Conservation (phyloP, 92 coral and sea anemone species). For the Heliopora coerulea region DNA sequence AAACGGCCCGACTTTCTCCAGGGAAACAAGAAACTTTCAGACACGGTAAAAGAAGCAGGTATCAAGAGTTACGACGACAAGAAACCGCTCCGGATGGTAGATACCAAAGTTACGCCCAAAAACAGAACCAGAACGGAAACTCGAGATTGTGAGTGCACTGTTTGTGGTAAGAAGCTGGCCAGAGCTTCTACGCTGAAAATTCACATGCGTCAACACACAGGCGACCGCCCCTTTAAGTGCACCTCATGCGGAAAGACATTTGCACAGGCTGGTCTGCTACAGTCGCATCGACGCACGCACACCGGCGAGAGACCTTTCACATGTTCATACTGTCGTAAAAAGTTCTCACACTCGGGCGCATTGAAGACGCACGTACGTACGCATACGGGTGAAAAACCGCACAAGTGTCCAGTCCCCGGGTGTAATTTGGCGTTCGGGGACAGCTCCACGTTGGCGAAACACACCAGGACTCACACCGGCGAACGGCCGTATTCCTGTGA, state of each 20-base stretch:
- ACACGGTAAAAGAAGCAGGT: too few relatives aligned
- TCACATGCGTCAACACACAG: slow-evolving; percentile 30
- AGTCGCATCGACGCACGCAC: slow-evolving; percentile 23
- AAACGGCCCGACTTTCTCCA: too few relatives aligned
- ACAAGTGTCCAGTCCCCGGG: slow-evolving; percentile 4
- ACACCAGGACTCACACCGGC: slow-evolving; percentile 21
- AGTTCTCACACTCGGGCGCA: slow-evolving; percentile 23
- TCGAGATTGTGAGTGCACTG: too few relatives aligned
- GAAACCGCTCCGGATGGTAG: too few relatives aligned
- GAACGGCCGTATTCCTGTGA: slow-evolving; percentile 25
- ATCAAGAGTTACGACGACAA: too few relatives aligned
- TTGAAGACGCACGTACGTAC: slow-evolving; percentile 30
- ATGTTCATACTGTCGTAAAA: slow-evolving; percentile 15
- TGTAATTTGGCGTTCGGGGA: slow-evolving; percentile 26
- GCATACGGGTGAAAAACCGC: slow-evolving; percentile 26
- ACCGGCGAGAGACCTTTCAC: slow-evolving; percentile 21
- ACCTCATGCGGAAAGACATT: slow-evolving; percentile 5
- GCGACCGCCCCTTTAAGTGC: slow-evolving; percentile 30
- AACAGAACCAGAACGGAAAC: too few relatives aligned
- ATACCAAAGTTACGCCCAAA: too few relatives aligned
- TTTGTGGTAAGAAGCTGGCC: background rate
- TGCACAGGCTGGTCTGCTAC: slow-evolving; percentile 12
- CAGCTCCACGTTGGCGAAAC: slow-evolving; percentile 38
- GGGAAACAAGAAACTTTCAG: too few relatives aligned
- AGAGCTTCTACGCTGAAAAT: slow-evolving; percentile 22